A percentile compares a stretch with the other conserved stretches of the same genome.
These are phyloP conservation scores for Marronus borbonicus DNA, from an alignment of 2,888 invertebrate genomes.

Conservation along the genomic window DNA sequence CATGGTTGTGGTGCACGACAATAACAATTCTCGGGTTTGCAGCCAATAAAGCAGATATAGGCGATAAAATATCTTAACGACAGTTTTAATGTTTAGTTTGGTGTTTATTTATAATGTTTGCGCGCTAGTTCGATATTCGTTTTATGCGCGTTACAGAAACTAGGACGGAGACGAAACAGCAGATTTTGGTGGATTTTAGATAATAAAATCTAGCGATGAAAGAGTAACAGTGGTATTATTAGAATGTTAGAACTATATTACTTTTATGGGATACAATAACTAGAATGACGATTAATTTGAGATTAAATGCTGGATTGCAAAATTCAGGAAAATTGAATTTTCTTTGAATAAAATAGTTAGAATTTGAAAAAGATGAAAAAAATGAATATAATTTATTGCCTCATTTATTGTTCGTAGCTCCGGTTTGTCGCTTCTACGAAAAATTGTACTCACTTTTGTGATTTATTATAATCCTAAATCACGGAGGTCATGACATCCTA, in stretches of 20 bases:
- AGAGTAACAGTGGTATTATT: neutral
- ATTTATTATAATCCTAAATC: no score
- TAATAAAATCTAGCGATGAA: slow-evolving; percentile 8
- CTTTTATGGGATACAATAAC: slow-evolving; percentile 5
- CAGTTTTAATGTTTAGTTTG: slow-evolving; percentile 37
- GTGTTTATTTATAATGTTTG: slow-evolving; percentile 35
- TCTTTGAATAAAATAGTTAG: no score
- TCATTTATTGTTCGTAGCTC: no score
- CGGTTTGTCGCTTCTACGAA: no score
- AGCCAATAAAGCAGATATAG: slow-evolving; percentile 40
- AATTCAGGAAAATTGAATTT: no score
- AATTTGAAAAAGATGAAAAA: no score
- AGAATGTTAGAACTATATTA: slow-evolving; percentile 1
- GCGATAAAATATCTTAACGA: slow-evolving; percentile 41
- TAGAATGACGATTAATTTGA: neutral
- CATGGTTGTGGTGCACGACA: slow-evolving; percentile 29
- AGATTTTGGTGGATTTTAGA: neutral
- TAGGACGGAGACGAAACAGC: neutral
- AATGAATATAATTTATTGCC: no score
- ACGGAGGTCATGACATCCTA: no score
- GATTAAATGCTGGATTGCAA: no score
- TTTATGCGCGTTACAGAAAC: slow-evolving; percentile 26
- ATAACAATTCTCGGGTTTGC: slow-evolving; percentile 30
- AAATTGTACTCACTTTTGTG: no score
- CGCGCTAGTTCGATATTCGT: slow-evolving; percentile 28